These are phyloP conservation scores for Thymelicus lineola DNA, from an alignment of 2,888 invertebrate species.

Conservation along the genomic window DNA sequence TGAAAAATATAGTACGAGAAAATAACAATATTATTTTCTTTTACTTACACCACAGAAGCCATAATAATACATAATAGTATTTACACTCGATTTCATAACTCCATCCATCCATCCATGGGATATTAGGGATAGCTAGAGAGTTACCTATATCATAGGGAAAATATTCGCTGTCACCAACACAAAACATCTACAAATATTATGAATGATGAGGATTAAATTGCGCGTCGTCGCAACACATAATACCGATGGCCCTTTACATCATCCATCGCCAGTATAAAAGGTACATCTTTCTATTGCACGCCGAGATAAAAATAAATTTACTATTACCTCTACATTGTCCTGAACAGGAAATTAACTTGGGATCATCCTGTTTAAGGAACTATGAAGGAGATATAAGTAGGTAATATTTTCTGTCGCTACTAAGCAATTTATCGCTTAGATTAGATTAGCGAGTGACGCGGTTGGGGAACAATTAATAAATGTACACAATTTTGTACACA, in stretches of 20 bases:
- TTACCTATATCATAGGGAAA: too few relatives aligned
- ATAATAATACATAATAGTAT: too few relatives aligned
- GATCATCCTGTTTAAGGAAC: constrained; percentile 7
- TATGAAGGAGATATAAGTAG: constrained; percentile 18
- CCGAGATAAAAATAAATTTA: background rate
- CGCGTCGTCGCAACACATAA: background rate
- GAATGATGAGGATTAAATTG: constrained; percentile 15
- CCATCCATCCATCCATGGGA: too few relatives aligned
- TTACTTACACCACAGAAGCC: too few relatives aligned
- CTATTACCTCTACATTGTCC: background rate
- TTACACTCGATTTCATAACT: too few relatives aligned
- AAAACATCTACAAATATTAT: background rate
- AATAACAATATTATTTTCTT: too few relatives aligned
- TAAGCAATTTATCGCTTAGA: constrained; percentile 22
- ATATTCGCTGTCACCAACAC: background rate
- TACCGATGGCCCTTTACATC: constrained; percentile 5
- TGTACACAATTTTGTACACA: background rate
- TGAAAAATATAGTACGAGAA: background rate
- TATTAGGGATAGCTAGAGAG: too few relatives aligned
- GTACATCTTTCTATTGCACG: background rate
- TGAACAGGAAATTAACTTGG: constrained; percentile 15
- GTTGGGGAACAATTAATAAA: background rate
- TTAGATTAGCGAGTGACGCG: constrained; percentile 18
- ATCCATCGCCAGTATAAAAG: constrained; percentile 4
- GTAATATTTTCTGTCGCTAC: background rate